Evolutionary conservation across 2,888 invertebrate species (phyloP).

Genomic region (Byasa hedistus): DNA sequence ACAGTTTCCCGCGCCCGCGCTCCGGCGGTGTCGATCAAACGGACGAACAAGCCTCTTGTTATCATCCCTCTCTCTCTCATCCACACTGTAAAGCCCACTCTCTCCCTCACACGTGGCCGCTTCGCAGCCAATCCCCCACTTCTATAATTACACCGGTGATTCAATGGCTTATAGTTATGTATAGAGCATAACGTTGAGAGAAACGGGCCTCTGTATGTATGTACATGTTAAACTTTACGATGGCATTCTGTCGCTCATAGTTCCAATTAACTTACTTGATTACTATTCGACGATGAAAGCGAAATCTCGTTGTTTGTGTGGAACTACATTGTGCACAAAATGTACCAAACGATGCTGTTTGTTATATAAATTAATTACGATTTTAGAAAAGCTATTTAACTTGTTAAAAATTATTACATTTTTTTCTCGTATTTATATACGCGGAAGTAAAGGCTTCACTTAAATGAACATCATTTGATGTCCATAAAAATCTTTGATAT

Average conservation of each 20-base stretch:
- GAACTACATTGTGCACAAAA: conserved; percentile 12
- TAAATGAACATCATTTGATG: neutral
- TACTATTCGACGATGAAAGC: conserved; percentile 37
- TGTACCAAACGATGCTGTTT: conserved; percentile 1
- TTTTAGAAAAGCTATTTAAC: conserved; percentile 14
- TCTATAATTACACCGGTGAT: conserved; percentile 80
- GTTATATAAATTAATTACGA: conserved; percentile 6
- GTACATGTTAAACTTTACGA: conserved; percentile 67
- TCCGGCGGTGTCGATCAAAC: conserved; percentile 79
- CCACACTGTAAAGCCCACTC: conserved; percentile 44
- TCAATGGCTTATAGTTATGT: conserved; percentile 79
- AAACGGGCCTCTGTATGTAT: conserved; percentile 69
- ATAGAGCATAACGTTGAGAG: conserved; percentile 71
- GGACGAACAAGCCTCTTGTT: conserved; percentile 79
- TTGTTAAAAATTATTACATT: conserved; percentile 1
- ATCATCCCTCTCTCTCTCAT: conserved; percentile 65
- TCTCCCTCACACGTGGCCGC: conserved; percentile 64
- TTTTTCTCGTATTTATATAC: neutral
- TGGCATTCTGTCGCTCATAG: conserved; percentile 56
- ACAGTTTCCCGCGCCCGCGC: conserved; percentile 73
- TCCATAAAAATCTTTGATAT: neutral
- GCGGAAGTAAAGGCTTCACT: neutral
- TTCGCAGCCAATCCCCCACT: conserved; percentile 80
- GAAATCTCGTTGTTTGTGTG: conserved; percentile 23
- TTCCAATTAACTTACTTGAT: conserved; percentile 61